These are phyloP conservation scores for Orthonevra nobilis DNA, from an alignment of 2,888 invertebrate genomes.

Conservation along the genomic window DNA sequence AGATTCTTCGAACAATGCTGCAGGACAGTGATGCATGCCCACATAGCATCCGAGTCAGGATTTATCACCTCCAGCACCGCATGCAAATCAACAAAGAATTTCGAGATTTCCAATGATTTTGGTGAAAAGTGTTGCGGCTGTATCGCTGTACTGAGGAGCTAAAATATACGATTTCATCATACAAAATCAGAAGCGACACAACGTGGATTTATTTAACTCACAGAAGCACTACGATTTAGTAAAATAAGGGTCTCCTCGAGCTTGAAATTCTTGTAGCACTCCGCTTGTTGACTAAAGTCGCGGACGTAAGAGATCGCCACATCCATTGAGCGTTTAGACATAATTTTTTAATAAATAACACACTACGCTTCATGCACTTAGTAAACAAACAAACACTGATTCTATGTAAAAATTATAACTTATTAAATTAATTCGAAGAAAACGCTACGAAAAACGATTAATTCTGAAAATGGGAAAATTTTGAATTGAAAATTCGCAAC, in stretches of 20 bases:
- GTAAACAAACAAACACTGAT: not conserved
- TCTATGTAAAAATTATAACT: not conserved
- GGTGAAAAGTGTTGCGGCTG: constrained; percentile 74
- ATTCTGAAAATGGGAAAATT: not conserved
- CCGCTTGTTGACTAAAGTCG: constrained; percentile 75
- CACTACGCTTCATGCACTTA: constrained; percentile 6
- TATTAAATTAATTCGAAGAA: not conserved
- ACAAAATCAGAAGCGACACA: not conserved
- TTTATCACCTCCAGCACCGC: constrained; percentile 75
- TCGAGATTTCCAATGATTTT: constrained; percentile 75
- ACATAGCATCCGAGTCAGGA: constrained; percentile 75
- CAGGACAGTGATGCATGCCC: constrained; percentile 76
- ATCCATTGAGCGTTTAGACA: constrained; percentile 60
- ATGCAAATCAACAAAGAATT: constrained; percentile 78
- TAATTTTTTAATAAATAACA: constrained; percentile 9
- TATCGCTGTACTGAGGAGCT: constrained; percentile 74
- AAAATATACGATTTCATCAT: no score
- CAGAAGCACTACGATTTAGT: constrained; percentile 76
- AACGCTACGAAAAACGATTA: not conserved
- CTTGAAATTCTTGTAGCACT: constrained; percentile 74
- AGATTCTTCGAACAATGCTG: constrained; percentile 77
- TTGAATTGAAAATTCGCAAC: constrained; percentile 22
- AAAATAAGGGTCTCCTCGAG: constrained; percentile 75
- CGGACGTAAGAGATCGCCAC: constrained; percentile 75
- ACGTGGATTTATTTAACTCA: constrained; percentile 22